Base-by-base conservation (phyloP, 2,888 invertebrate genomes). In the Drosophila demipolita region DNA sequence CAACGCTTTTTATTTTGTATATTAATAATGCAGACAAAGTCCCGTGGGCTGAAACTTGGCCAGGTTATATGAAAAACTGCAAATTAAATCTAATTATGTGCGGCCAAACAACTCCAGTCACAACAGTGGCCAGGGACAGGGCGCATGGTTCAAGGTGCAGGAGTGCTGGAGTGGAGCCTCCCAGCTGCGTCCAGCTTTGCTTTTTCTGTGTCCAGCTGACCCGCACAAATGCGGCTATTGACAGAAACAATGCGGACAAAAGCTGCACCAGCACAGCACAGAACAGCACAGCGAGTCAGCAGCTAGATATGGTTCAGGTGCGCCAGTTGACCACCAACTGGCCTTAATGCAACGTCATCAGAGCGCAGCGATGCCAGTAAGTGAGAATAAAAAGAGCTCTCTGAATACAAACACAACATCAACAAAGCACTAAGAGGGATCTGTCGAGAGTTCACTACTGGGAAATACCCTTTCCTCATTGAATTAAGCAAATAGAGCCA, bases 171-270 rank as follows among this genome's bases (percentile, higher is more conserved):
- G 15, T 32, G 48, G 26, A 26, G 52, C n/a, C 32, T 26, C 29
- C 50, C 60, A 35, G 63, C 69, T 65, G 36, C 65, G 45, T 38
- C 66, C 29, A 48, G 50, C 45, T 60, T 49, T 50, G 72, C 79
- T 79, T 81, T 89, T 82, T 79, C 72, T 83, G 76, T 84, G 68
- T 73, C 79, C 79, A 85, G 84, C 85, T 85, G 89, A 89, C 89
- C 85, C 85, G 89, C 89, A 85, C 87, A 89, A 85, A 85, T 85
- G 85, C 85, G 87, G 87, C 89, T 82, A 85, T 85, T 85, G 89
- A 89, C 85, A 79, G 74, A 87, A 85, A 85, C 85, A 89, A 85
- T 85, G 87, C 89, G 73, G 75, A 87, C 79, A 87, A 84, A 87
- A 74, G 85, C 75, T 64, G n/a, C 61, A 55, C 65, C 58, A 52